Evolutionary conservation across 1,140 invertebrate genomes (phyloP).

Genomic region (Drosophila subobscura): DNA sequence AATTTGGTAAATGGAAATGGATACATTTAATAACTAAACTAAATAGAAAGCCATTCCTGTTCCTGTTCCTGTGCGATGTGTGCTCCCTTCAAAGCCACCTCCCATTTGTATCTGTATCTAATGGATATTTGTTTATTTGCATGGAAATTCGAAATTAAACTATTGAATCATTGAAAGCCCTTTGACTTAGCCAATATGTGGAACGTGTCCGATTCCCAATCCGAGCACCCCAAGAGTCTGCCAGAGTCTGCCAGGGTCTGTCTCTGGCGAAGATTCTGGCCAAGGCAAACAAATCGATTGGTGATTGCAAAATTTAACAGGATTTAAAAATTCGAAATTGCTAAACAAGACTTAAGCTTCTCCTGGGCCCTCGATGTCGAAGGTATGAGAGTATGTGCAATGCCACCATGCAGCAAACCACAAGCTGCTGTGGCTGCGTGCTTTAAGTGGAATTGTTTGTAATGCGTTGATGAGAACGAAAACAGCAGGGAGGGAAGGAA

Average conservation of each 20-base stretch:
- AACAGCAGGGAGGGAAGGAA: conserved; percentile 10
- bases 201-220: conserved; percentile 30
- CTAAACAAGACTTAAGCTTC: conserved; percentile 65
- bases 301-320: conserved; percentile 73
- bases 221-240: conserved; percentile 12
- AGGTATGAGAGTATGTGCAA: conserved; percentile 20
- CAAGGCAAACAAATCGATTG: conserved; percentile 66
- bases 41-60: conserved; percentile 60
- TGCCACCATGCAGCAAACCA: conserved; percentile 58
- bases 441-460: conserved; percentile 78
- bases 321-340: conserved; percentile 78
- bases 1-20: conserved; percentile 72
- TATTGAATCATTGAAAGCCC: conserved; percentile 73
- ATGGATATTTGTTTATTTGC: conserved; percentile 60
- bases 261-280: not conserved
- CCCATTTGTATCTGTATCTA: conserved; percentile 8
- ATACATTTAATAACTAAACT: conserved; percentile 78
- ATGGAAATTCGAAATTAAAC: conserved; percentile 67
- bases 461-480: conserved; percentile 64
- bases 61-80: not conserved
- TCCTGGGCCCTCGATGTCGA: conserved; percentile 6
- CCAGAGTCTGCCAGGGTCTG: no score
- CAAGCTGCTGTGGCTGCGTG: conserved; percentile 70
- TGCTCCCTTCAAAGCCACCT: not conserved
- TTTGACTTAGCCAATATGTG: conserved; percentile 49